A percentile compares a stretch with the other conserved stretches of the same genome.
phyloP scores from a whole-genome alignment of 2,797 vertebrate species.

The Trachurus trachurus region DNA sequence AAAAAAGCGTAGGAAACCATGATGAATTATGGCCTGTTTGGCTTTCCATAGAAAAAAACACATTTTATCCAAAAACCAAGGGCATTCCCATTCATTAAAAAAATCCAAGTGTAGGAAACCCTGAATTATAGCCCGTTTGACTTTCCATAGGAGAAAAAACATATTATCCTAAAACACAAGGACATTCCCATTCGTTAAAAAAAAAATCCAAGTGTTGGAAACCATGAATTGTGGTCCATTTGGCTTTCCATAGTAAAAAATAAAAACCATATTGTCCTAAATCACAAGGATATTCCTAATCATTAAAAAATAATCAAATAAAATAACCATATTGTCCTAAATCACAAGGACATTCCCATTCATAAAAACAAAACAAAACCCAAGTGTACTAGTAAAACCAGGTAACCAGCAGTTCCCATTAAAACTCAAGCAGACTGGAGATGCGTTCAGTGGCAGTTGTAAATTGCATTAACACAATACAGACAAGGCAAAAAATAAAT shows the following conservation, averaged over 20 bases:
- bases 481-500: not conserved
- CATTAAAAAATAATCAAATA: no score
- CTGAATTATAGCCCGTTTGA: no score
- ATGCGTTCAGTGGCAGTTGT: slow-evolving; percentile 18
- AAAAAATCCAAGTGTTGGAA: no score
- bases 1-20: no score
- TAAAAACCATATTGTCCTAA: not conserved
- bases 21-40: no score
- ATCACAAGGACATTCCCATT: not conserved
- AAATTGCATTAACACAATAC: not conserved
- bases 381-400: not conserved
- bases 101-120: no score
- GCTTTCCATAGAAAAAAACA: no score
- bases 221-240: no score
- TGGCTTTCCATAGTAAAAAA: no score
- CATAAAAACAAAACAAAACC: not conserved
- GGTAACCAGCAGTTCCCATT: not conserved
- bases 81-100: no score
- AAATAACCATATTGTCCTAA: not conserved
- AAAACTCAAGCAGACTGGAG: not conserved
- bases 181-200: not conserved
- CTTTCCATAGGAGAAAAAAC: no score
- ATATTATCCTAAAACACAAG: not conserved
- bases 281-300: not conserved
- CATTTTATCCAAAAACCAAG: no score